phyloP scores from a whole-genome alignment of 2,797 vertebrate genomes.

The Garrulus glandarius region DNA sequence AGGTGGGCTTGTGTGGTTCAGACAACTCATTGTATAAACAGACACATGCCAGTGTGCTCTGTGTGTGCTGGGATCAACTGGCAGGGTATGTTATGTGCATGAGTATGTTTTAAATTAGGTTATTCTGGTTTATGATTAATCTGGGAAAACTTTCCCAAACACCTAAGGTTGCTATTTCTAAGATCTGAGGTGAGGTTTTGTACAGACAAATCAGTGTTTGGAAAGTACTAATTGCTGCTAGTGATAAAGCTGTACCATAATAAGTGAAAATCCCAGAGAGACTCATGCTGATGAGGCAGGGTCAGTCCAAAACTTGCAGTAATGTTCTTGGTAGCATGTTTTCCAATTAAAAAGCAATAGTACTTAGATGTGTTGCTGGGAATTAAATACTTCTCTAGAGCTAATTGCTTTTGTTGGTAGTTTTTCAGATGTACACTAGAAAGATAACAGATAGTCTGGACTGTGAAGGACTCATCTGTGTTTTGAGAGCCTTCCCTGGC shows the following conservation, averaged over 20 bases:
- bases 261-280: not conserved
- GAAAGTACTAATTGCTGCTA: not conserved
- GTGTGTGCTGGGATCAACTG: not conserved
- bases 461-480: not conserved
- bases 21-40: not conserved
- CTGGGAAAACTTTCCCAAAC: not conserved
- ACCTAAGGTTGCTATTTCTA: not conserved
- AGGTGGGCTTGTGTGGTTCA: not conserved
- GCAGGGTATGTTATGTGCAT: not conserved
- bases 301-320: not conserved
- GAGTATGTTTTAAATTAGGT: not conserved
- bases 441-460: not conserved
- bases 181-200: not conserved
- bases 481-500: not conserved
- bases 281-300: not conserved
- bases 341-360: slow-evolving; percentile 50
- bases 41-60: accelerated
- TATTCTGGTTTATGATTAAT: not conserved
- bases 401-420: slow-evolving; percentile 20
- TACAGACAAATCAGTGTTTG: not conserved
- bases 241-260: not conserved
- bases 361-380: slow-evolving; percentile 9
- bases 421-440: not conserved
- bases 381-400: slow-evolving; percentile 27
- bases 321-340: not conserved